These are phyloP conservation scores for Ecliptopera silaceata DNA, from an alignment of 2,888 invertebrate genomes.

Conservation along the genomic window DNA sequence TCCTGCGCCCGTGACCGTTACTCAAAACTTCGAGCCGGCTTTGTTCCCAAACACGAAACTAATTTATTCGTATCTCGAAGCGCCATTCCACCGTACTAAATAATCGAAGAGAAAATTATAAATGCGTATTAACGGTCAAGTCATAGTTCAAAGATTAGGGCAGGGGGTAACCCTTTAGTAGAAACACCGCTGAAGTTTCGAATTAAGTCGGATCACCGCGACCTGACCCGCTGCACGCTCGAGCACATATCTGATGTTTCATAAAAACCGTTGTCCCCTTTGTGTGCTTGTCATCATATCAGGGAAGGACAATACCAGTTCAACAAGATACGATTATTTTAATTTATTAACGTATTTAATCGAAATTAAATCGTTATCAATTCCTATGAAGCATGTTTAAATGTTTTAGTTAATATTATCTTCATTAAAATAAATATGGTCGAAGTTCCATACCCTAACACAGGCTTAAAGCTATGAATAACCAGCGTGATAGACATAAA, in stretches of 20 bases:
- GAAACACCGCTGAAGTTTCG: slow-evolving; percentile 65
- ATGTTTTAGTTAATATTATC: not conserved
- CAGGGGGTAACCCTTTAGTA: slow-evolving; percentile 77
- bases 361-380: not conserved
- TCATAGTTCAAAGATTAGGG: slow-evolving; percentile 83
- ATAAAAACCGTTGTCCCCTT: slow-evolving; percentile 60
- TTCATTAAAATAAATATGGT: not conserved
- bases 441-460: not conserved
- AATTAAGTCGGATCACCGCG: slow-evolving; percentile 68
- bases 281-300: slow-evolving; percentile 38
- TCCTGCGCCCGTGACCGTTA: slow-evolving; percentile 77
- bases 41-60: slow-evolving; percentile 81
- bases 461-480: not conserved
- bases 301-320: slow-evolving; percentile 28
- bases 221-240: slow-evolving; percentile 61
- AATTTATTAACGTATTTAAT: slow-evolving; percentile 28
- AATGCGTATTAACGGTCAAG: slow-evolving; percentile 83
- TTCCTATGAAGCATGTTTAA: not conserved
- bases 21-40: slow-evolving; percentile 74
- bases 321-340: slow-evolving; percentile 33
- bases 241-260: slow-evolving; percentile 60
- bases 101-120: slow-evolving; percentile 82
- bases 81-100: slow-evolving; percentile 73
- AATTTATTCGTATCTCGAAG: slow-evolving; percentile 80
- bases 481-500: slow-evolving; percentile 1